Evolutionary conservation across 2,113 vertebrate genomes (phyloP).

Genomic region (Numida meleagris): DNA sequence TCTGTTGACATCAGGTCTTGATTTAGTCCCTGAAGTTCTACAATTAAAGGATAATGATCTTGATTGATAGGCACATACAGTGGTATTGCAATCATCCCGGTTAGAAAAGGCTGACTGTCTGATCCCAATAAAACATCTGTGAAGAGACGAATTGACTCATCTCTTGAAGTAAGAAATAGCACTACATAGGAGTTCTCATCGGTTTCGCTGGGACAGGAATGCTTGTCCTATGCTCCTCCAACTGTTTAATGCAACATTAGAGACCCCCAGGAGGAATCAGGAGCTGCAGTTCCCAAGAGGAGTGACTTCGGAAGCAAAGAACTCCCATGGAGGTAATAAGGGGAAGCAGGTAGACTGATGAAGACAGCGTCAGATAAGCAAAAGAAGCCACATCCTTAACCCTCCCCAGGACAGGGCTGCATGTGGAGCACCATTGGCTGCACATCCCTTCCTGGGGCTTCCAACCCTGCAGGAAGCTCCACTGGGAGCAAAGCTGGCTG

Average conservation of each 20-base stretch:
- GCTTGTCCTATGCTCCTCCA: background rate
- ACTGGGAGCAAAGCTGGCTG: background rate
- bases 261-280: background rate
- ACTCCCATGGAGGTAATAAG: background rate
- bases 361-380: background rate
- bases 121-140: background rate
- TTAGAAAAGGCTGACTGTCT: background rate
- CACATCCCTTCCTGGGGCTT: fast-evolving
- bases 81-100: background rate
- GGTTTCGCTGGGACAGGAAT: background rate
- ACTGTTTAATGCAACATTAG: background rate
- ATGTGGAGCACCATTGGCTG: background rate
- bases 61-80: background rate
- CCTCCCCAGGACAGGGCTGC: background rate
- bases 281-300: background rate
- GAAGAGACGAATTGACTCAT: background rate
- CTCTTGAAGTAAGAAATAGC: background rate
- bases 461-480: background rate
- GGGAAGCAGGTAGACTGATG: background rate
- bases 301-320: background rate
- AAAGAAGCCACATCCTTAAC: background rate
- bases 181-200: background rate
- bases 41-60: background rate
- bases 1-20: background rate
- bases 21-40: background rate